Evolutionary conservation across 1,140 invertebrate species (phyloP).

Genomic region (Drosophila mojavensis): DNA sequence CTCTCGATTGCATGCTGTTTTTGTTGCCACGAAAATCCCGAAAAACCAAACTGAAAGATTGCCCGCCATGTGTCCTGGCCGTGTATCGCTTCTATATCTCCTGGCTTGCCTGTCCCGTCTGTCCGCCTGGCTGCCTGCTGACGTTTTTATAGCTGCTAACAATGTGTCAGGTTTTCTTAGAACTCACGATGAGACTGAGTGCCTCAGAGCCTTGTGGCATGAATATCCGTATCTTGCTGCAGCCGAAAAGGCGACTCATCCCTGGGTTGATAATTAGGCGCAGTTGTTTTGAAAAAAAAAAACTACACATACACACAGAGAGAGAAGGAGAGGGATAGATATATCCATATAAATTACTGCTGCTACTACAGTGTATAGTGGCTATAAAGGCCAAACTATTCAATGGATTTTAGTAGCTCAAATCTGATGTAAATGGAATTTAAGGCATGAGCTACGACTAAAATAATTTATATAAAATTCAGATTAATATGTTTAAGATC

Average conservation of each 20-base stretch:
- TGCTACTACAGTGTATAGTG: conserved; percentile 6
- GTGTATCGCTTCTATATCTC: conserved; percentile 8
- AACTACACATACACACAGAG: background rate
- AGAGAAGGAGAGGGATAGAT: background rate
- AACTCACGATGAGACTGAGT: conserved; percentile 44
- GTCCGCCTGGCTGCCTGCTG: conserved; percentile 51
- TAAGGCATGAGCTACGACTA: too few relatives aligned
- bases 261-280: conserved; percentile 42
- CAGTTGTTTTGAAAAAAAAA: conserved; percentile 39
- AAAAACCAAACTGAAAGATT: conserved; percentile 49
- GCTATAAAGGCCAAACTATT: conserved; percentile 18
- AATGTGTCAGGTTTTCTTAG: conserved; percentile 75
- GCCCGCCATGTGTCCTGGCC: conserved; percentile 60
- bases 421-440: too few relatives aligned
- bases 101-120: conserved; percentile 10
- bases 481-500: too few relatives aligned
- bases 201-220: conserved; percentile 22
- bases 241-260: conserved; percentile 29
- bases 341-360: conserved; percentile 6
- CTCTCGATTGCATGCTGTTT: conserved; percentile 48
- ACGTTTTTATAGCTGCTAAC: conserved; percentile 77
- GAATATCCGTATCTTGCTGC: conserved; percentile 2
- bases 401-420: background rate
- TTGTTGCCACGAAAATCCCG: conserved; percentile 64
- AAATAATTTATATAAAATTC: too few relatives aligned